Evolutionary conservation across 1,140 invertebrate genomes (phyloP).

Genomic region (Lerema accius): DNA sequence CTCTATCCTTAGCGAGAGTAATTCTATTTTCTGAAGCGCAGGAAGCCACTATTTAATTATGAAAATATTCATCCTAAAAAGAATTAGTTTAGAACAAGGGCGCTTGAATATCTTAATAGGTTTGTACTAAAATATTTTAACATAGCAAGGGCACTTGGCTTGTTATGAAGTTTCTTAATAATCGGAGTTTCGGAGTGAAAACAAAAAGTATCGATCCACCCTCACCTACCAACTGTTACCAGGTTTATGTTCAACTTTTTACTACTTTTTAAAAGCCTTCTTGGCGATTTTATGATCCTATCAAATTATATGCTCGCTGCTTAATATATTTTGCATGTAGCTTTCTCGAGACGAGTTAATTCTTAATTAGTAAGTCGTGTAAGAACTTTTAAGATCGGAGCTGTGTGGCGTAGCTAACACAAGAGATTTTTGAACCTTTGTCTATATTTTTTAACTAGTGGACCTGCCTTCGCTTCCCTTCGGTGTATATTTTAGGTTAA

Average conservation of each 20-base stretch:
- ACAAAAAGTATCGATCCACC: slow-evolving; percentile 50
- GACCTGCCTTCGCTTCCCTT: no score
- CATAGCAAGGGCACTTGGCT: slow-evolving; percentile 23
- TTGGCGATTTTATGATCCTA: slow-evolving; percentile 52
- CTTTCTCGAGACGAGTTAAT: slow-evolving; percentile 6
- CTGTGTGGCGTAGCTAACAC: neutral
- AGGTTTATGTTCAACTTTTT: slow-evolving; percentile 62
- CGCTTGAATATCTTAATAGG: neutral
- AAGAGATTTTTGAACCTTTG: no score
- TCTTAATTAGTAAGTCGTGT: slow-evolving; percentile 16
- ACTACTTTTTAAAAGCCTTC: slow-evolving; percentile 70
- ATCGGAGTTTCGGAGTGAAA: slow-evolving; percentile 47
- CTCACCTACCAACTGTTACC: slow-evolving; percentile 65
- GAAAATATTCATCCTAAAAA: no score
- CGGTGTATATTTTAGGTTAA: no score
- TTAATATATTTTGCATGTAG: slow-evolving; percentile 40
- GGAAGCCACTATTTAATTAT: no score
- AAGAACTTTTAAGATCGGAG: neutral
- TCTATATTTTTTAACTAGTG: no score
- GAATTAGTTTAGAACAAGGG: no score
- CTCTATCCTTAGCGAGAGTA: no score
- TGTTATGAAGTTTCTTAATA: slow-evolving; percentile 52
- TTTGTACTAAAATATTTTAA: slow-evolving; percentile 1
- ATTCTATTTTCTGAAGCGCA: no score
- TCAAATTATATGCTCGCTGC: slow-evolving; percentile 26